phyloP scores from a whole-genome alignment of 37 sponge, comb jelly and placozoan genomes.

The Diacarnus erythraeanus region DNA sequence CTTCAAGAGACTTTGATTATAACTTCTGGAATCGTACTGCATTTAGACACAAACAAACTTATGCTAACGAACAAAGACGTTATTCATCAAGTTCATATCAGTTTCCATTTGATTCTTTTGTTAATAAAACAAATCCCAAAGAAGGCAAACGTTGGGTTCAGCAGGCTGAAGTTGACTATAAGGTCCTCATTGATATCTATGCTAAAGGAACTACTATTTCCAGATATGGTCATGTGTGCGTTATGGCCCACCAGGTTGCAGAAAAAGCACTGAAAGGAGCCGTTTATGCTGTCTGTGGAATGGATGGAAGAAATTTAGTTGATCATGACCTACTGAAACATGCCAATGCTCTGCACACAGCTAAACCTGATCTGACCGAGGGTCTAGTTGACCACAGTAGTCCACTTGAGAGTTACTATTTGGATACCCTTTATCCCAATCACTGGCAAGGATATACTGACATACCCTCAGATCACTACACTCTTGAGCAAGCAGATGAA shows the following conservation, averaged over 20 bases:
- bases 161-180: conserved; percentile 34
- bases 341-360: conserved; percentile 32
- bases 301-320: conserved; percentile 18
- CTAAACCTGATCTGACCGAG: not conserved
- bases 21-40: conserved; percentile 1
- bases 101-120: not conserved
- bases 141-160: conserved; percentile 47
- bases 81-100: not conserved
- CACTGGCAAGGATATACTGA: conserved; percentile 3
- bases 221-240: conserved; percentile 38
- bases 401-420: conserved; percentile 45
- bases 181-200: not conserved
- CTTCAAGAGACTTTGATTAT: not conserved
- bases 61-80: not conserved
- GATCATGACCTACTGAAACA: conserved; percentile 19
- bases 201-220: not conserved
- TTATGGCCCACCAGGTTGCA: conserved; percentile 69
- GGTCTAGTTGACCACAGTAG: not conserved
- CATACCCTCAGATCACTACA: conserved; percentile 48
- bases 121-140: not conserved
- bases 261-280: conserved; percentile 74
- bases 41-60: not conserved
- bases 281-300: conserved; percentile 37
- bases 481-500: conserved; percentile 9
- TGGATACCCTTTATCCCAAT: conserved; percentile 48